phyloP scores from a whole-genome alignment of 1,140 invertebrate genomes.

The Megalonaias nervosa region DNA sequence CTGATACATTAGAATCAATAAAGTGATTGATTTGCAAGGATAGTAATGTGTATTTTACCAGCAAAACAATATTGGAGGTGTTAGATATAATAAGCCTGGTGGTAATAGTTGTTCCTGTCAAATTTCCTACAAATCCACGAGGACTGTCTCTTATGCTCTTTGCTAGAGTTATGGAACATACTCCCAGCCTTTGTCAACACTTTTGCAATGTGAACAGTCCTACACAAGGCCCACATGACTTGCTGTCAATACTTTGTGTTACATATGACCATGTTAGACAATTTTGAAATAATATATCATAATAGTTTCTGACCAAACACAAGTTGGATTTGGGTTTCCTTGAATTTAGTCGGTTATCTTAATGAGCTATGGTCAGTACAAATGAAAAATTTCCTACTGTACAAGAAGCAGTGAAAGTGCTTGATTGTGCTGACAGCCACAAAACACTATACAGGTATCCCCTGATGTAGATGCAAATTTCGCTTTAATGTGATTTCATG shows the following conservation, averaged over 20 bases:
- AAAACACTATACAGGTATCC: not conserved
- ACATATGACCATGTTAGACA: not conserved
- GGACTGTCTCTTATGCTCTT: too few relatives aligned
- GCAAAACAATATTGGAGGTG: too few relatives aligned
- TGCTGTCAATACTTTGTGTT: constrained; percentile 1
- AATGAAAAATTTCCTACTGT: constrained; percentile 1
- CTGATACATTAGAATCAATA: too few relatives aligned
- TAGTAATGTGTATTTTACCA: too few relatives aligned
- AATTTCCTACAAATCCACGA: too few relatives aligned
- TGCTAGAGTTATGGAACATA: too few relatives aligned
- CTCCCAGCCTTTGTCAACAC: not conserved
- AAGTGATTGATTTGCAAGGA: too few relatives aligned
- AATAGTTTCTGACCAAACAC: constrained; percentile 4
- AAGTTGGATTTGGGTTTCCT: constrained; percentile 5
- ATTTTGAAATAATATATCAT: constrained; percentile 13
- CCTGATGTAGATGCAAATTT: too few relatives aligned
- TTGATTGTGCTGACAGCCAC: not conserved
- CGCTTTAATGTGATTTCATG: too few relatives aligned
- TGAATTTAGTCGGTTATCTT: constrained; percentile 8
- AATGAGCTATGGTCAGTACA: constrained; percentile 12
- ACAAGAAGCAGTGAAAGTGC: constrained; percentile 10
- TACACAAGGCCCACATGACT: not conserved
- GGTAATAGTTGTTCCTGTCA: too few relatives aligned
- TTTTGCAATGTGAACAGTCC: constrained; percentile 13
- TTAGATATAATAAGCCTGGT: too few relatives aligned